Evolutionary conservation across 2,888 invertebrate species (phyloP), one percentile per base, ranked within the genome.

Genomic region (Zootermopsis nevadensis): DNA sequence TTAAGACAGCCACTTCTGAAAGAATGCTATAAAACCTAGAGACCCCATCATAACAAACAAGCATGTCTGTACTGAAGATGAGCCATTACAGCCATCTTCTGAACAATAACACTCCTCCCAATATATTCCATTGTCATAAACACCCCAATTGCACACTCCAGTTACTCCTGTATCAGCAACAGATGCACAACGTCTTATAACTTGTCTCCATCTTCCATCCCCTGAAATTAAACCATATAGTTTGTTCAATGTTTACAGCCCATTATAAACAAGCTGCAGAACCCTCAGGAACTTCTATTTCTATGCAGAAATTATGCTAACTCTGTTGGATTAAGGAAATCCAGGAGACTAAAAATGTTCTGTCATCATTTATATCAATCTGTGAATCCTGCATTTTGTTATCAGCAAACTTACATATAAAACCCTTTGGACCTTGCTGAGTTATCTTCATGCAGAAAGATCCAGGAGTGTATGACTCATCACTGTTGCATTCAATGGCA

Each of bases 31-130:
- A 74, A 22, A 24, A 38, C 38, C 12, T 42, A 74, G n/a, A 38
- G n/a, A 74, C 22, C 35, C 74, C 15, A 74, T 8, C 6, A 74
- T 19, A 8, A 8, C 33, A 2, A 27, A 38, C 10, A 74, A 38
- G 27, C 74, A n/a, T 38, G 35, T 38, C 22, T 31, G 69, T 33
- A 33, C 33, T 33, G 69, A n/a, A 8, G 74, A 33, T 22, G 74
- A 74, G n/a, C 84, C 87, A 88, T 98, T 99, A 88, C 98, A 99
- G 85, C 95, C 95, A 88, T 99, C 98, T 84, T 94, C 93, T 0
- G 97, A 95, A 89, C 98, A 99, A 88, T 98, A 99, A 88, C 99
- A 99, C 88, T 98, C 97, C 89, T 99, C 98, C 96, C 97, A 98
- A 89, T 98, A 99, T 0, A 96, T 96, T 4, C 98, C 98, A 87